A percentile compares a stretch with the other conserved stretches of the same genome.
Conservation (phyloP, 2,888 invertebrate species). For the Incurvaria masculella region DNA sequence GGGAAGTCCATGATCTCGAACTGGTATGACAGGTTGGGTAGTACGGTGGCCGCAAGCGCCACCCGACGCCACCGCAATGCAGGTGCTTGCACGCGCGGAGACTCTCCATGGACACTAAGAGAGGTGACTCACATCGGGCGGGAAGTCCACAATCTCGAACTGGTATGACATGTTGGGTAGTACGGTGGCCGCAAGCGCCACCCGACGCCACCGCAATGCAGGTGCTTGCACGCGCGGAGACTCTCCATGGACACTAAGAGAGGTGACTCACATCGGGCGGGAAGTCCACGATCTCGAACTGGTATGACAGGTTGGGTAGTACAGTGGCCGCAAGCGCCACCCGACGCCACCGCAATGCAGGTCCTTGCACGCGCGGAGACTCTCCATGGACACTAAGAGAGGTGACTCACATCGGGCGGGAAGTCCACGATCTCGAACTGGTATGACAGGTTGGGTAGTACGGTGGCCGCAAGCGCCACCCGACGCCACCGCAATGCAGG, state of each 20-base stretch:
- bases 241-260: too few relatives aligned
- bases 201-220: conserved; percentile 68
- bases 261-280: conserved; percentile 86
- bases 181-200: conserved; percentile 80
- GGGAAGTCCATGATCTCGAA: conserved; percentile 97
- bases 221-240: too few relatives aligned
- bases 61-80: conserved; percentile 72
- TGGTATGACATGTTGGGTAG: conserved; percentile 82
- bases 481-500: too few relatives aligned
- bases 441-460: conserved; percentile 70
- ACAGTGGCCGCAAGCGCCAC: conserved; percentile 81
- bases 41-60: conserved; percentile 76
- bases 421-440: conserved; percentile 88
- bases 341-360: conserved; percentile 69
- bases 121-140: conserved; percentile 83
- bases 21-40: conserved; percentile 82
- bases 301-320: conserved; percentile 78
- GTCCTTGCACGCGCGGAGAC: too few relatives aligned
- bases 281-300: conserved; percentile 95
- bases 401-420: conserved; percentile 68
- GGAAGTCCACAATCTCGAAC: conserved; percentile 96
- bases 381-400: too few relatives aligned
- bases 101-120: too few relatives aligned
- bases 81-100: too few relatives aligned
- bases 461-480: conserved; percentile 71